Evolutionary conservation across 2,797 vertebrate genomes (phyloP).

Genomic region (Meriones psammophilus): DNA sequence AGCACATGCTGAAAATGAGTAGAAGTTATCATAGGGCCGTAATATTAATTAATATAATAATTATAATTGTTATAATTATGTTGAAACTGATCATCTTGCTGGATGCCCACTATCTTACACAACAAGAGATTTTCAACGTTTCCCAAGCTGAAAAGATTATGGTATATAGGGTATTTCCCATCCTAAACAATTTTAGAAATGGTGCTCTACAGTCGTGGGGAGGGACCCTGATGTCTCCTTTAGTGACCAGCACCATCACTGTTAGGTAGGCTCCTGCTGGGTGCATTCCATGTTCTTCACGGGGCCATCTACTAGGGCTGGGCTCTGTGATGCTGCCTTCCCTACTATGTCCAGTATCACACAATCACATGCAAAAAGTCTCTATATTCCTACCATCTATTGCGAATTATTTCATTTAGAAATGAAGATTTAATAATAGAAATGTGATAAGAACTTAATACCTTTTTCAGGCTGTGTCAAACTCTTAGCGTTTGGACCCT

Average conservation of each 20-base stretch:
- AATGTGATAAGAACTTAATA: background rate
- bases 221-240: background rate
- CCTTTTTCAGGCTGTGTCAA: conserved; percentile 12
- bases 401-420: background rate
- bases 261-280: fast-evolving
- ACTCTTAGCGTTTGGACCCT: conserved; percentile 22
- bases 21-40: background rate
- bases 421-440: conserved; percentile 27
- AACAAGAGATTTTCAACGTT: conserved; percentile 42
- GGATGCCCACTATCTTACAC: background rate
- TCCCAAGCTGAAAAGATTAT: background rate
- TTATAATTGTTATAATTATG: background rate
- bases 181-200: background rate
- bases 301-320: too few species aligned
- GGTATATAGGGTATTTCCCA: background rate
- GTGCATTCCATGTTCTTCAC: fast-evolving
- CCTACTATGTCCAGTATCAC: background rate
- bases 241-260: background rate
- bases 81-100: background rate
- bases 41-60: background rate
- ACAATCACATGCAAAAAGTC: background rate
- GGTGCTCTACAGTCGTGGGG: background rate
- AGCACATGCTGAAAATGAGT: background rate
- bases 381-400: background rate
- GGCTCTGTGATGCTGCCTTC: background rate